Percentiles rank a stretch among this genome's conserved stretches.
Evolutionary conservation across 1,140 invertebrate genomes (phyloP).

Genomic region (Helicorthomorpha holstii): DNA sequence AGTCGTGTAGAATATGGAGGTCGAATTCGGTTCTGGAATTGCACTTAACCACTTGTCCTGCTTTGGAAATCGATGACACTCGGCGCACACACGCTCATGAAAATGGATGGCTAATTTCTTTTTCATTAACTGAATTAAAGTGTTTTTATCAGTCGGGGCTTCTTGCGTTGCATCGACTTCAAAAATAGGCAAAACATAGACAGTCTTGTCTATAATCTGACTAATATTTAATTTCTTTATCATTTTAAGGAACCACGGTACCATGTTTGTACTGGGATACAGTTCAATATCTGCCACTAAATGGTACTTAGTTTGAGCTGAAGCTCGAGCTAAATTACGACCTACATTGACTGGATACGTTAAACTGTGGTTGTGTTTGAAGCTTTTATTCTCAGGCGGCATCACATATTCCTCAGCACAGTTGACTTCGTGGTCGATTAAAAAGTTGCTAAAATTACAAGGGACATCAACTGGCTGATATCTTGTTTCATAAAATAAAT

Average conservation of each 20-base stretch:
- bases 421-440: too few species aligned
- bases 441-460: too few species aligned
- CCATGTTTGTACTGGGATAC: constrained; percentile 39
- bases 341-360: constrained; percentile 20
- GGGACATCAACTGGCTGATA: constrained; percentile 12
- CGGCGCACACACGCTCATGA: constrained; percentile 72
- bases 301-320: constrained; percentile 16
- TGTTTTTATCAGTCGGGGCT: constrained; percentile 53
- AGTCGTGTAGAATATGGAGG: too few species aligned
- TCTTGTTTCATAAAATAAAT: constrained; percentile 18
- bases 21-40: too few species aligned
- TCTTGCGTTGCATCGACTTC: constrained; percentile 53
- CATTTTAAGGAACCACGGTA: constrained; percentile 60
- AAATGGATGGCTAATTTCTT: constrained; percentile 68
- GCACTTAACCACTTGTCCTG: constrained; percentile 59
- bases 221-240: constrained; percentile 25
- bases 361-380: constrained; percentile 10
- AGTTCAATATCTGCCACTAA: constrained; percentile 19
- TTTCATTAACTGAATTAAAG: constrained; percentile 48
- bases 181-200: constrained; percentile 65
- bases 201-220: too few species aligned
- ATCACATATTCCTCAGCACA: too few species aligned
- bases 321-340: constrained; percentile 18
- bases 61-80: constrained; percentile 73
- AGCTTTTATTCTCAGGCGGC: neutral